Percentiles rank a stretch among this genome's conserved stretches.
These are phyloP conservation scores for Sinosuthora webbiana DNA, from an alignment of 2,113 vertebrate species.

Conservation along the genomic window DNA sequence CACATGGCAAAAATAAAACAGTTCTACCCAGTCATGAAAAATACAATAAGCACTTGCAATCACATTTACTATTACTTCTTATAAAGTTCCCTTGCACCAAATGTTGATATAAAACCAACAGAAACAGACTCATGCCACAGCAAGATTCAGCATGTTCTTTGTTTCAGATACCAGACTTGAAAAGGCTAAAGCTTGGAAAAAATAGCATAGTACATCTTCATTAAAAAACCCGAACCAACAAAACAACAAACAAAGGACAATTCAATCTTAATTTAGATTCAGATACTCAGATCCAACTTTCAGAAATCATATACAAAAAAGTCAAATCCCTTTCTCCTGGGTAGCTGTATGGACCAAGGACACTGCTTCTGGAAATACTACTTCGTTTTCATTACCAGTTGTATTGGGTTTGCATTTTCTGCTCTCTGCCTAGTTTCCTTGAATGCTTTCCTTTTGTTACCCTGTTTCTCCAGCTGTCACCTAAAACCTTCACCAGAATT, in stretches of 20 bases:
- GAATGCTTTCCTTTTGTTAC: not conserved
- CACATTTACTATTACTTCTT: not conserved
- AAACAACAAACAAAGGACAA: not conserved
- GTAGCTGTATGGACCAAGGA: not conserved
- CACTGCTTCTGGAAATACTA: not conserved
- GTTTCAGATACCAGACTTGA: not conserved
- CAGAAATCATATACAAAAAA: not conserved
- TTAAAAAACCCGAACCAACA: not conserved
- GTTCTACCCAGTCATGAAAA: not conserved
- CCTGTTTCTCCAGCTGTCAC: not conserved
- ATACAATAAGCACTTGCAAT: not conserved
- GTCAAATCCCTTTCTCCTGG: not conserved
- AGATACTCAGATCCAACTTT: not conserved
- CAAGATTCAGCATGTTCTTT: not conserved
- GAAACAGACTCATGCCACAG: not conserved
- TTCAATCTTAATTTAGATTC: not conserved
- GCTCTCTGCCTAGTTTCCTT: not conserved
- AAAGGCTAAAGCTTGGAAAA: not conserved
- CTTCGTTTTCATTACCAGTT: not conserved
- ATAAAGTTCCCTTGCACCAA: not conserved
- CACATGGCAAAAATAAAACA: not conserved
- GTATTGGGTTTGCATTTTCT: not conserved
- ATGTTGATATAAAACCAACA: not conserved
- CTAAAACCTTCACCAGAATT: not conserved
- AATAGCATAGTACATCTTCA: not conserved